Base-by-base conservation (phyloP, 64 coral and sea anemone genomes). In the Montipora efflorescens region DNA sequence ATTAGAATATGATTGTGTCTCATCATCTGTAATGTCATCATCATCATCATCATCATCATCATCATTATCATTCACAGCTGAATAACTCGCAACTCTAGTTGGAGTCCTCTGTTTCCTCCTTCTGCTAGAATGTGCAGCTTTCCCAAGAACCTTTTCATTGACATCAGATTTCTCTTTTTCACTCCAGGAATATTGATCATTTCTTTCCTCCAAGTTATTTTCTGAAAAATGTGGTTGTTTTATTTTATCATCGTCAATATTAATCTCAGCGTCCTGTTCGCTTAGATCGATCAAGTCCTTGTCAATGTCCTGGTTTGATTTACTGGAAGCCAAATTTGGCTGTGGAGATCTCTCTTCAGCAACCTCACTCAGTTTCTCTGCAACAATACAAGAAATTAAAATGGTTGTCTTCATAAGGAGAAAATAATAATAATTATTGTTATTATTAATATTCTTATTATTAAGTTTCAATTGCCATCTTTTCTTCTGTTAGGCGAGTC, bases 21-120 rank as follows among this genome's bases (percentile, higher is more conserved):
- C 82, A 50, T 86, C 82, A 72, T 86, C 82, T 71, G 82, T 86
- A 19, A 86, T 50, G n/a, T 86, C 82, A 72, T 72, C 66, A 86
- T 86, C 82, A 11, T 70, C 43, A 67, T 57, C 53, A 67, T 57
- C 53, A 11, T 70, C 16, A 45, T 67, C 28, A 11, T 70, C 43
- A 67, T 57, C 53, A 8, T 57, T 11, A 11, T 70, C 16, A 46
- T 48, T 62, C 19, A 62, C 3, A 16, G 14, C 15, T 50, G 19
- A 3, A 21, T 23, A 72, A 86, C 43, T 67, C 1, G 36, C 46
- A 18, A 72, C 82, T 72, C 22, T 86, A 22, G 47, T 45, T 49
- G 82, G 62, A 8, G 47, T 86, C 66, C 49, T 86, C 19, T 86
- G 82, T 50, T 86, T 86, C 66, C 82, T 46, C n/a, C 53, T 82